These are phyloP conservation scores for Scaptomyza tumidula DNA, from an alignment of 2,888 invertebrate species.

Conservation along the genomic window DNA sequence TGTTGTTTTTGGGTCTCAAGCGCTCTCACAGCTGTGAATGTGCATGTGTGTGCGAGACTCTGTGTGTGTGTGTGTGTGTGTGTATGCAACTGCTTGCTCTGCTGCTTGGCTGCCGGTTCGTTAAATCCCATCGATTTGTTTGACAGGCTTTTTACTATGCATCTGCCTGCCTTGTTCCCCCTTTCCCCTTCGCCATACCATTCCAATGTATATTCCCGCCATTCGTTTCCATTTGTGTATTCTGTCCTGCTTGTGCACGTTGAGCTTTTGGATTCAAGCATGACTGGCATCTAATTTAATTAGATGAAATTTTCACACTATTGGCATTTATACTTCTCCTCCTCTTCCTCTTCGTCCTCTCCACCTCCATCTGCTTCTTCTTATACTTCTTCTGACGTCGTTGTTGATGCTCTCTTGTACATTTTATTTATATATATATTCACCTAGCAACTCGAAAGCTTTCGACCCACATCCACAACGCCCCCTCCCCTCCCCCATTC, in stretches of 20 bases:
- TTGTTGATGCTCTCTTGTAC: constrained; percentile 10
- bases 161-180: constrained; percentile 24
- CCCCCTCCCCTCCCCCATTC: not conserved
- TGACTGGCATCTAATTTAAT: constrained; percentile 76
- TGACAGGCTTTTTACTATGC: constrained; percentile 62
- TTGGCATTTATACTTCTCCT: constrained; percentile 38
- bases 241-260: constrained; percentile 9
- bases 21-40: constrained; percentile 15
- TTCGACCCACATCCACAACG: not conserved
- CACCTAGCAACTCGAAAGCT: constrained; percentile 19
- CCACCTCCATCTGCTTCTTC: constrained; percentile 6
- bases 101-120: constrained; percentile 12
- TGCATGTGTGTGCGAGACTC: not conserved
- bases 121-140: constrained; percentile 73
- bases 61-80: constrained; percentile 1
- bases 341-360: not conserved
- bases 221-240: not conserved
- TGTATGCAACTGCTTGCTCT: constrained; percentile 1
- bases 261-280: constrained; percentile 49
- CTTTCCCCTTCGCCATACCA: not conserved
- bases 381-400: constrained; percentile 21
- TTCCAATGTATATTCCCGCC: not conserved
- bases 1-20: constrained; percentile 10
- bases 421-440: constrained; percentile 28
- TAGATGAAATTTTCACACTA: constrained; percentile 73